Percentiles rank a stretch among this genome's conserved stretches.
Evolutionary conservation across 2,113 vertebrate species (phyloP).

Genomic region (Ploceus nigricollis): DNA sequence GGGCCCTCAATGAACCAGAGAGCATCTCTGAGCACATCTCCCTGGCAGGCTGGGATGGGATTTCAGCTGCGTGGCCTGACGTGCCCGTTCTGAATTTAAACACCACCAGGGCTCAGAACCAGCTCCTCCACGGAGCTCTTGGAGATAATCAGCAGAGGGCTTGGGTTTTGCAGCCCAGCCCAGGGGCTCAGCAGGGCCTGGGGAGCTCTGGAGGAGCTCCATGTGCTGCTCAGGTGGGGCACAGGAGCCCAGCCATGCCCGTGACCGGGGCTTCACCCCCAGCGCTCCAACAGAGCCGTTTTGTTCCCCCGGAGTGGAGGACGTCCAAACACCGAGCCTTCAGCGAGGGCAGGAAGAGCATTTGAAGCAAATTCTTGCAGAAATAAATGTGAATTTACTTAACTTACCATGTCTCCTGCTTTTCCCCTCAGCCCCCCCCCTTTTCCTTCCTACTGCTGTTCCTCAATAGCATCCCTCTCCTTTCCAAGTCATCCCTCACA

Average conservation of each 20-base stretch:
- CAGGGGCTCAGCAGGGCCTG: not conserved
- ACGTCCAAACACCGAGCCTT: constrained; percentile 37
- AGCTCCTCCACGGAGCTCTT: not conserved
- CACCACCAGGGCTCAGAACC: not conserved
- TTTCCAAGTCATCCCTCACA: constrained; percentile 60
- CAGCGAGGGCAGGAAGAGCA: constrained; percentile 55
- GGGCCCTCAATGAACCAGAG: not conserved
- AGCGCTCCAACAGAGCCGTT: constrained; percentile 23
- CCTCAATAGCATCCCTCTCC: constrained; percentile 63
- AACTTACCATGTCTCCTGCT: constrained; percentile 72
- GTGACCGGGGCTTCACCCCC: constrained; percentile 60
- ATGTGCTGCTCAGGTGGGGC: constrained; percentile 19
- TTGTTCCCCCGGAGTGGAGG: constrained; percentile 47
- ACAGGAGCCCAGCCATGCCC: not conserved
- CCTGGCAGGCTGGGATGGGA: not conserved
- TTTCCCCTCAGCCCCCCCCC: constrained; percentile 17
- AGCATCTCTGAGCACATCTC: not conserved
- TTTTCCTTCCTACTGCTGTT: constrained; percentile 60
- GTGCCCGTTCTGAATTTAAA: not conserved
- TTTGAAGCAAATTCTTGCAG: constrained; percentile 68
- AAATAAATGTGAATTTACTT: constrained; percentile 72
- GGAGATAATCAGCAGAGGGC: not conserved
- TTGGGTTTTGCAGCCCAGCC: not conserved
- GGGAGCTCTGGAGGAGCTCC: not conserved
- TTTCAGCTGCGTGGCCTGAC: not conserved